These are phyloP conservation scores for Craterocephalus amniculus DNA, from an alignment of 2,797 vertebrate genomes.

Conservation along the genomic window DNA sequence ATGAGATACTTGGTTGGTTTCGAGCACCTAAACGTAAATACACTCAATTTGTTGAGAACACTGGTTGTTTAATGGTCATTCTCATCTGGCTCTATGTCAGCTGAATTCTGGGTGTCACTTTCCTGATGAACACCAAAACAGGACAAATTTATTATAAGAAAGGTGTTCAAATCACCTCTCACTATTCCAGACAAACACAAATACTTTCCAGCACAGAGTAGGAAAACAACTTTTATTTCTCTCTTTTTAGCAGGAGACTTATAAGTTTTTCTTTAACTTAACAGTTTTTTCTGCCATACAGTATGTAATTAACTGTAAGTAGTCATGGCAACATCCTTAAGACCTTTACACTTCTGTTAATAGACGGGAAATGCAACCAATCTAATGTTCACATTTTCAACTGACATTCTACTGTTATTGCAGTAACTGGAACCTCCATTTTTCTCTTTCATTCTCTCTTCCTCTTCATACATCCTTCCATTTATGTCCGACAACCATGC, in stretches of 20 bases:
- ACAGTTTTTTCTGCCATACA: constrained; percentile 36
- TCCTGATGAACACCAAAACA: constrained; percentile 56
- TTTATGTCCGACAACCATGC: constrained; percentile 78
- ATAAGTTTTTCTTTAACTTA: constrained; percentile 56
- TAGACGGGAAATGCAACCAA: background rate
- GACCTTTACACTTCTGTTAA: background rate
- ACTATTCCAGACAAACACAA: constrained; percentile 71
- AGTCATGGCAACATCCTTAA: constrained; percentile 8
- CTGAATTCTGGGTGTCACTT: constrained; percentile 60
- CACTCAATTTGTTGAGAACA: background rate
- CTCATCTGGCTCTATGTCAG: constrained; percentile 54
- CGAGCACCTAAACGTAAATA: constrained; percentile 9
- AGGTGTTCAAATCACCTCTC: constrained; percentile 73
- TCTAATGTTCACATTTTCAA: background rate
- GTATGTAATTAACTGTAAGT: background rate
- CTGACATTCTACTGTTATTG: background rate
- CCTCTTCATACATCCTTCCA: background rate
- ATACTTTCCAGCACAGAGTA: constrained; percentile 53
- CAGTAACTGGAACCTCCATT: background rate
- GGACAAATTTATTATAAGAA: constrained; percentile 61
- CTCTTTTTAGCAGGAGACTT: constrained; percentile 59
- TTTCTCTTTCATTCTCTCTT: background rate
- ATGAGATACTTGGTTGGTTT: background rate
- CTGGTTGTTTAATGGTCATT: background rate
- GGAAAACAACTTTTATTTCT: constrained; percentile 23